Evolutionary conservation across 2,113 vertebrate genomes (phyloP), one percentile per base, ranked within the genome.

Genomic region (Hypocryptadius cinnamomeus): DNA sequence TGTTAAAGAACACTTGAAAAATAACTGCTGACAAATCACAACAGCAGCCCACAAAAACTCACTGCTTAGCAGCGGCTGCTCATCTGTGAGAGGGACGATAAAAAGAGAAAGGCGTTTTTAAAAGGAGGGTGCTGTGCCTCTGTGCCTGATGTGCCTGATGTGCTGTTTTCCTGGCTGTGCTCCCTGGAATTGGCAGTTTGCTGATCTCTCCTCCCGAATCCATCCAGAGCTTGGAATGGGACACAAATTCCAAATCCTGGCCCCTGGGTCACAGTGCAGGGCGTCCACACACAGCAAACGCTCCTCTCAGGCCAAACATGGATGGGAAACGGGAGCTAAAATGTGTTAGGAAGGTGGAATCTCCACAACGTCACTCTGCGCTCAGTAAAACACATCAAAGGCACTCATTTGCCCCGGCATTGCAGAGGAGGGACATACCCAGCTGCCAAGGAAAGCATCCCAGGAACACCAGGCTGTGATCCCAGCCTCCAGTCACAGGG

Each of bases 191-290:
- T 13, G n/a, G 35, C 33, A 47, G 3, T 50, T 45, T 31, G n/a
- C 48, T 47, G 30, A 16, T 35, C 6, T 86, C 50, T 7, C 17
- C 51, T 37, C 0, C 21, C 4, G 33, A 16, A 27, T 7, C 53
- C 33, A 28, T 5, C 33, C 40, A 25, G 30, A 28, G 25, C 27
- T n/a, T n/a, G 78, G 45, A 13, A 33, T 0, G 4, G 42, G 70
- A 10, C 54, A 23, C 15, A 54, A 51, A 40, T 40, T 40, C 17
- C 48, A 51, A 20, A 69, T 1, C 11, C 47, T 8, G 23, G 2
- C 31, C 65, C 23, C 37, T 0, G 1, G 28, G 44, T 12, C 25
- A 23, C 1, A 0, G 12, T 0, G 28, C 0, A 47, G 56, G 50
- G 22, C 5, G 53, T 37, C 18, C 35, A 11, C 14, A 40, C 10